phyloP scores from a whole-genome alignment of 2,888 invertebrate genomes.

The Latheticus oryzae region DNA sequence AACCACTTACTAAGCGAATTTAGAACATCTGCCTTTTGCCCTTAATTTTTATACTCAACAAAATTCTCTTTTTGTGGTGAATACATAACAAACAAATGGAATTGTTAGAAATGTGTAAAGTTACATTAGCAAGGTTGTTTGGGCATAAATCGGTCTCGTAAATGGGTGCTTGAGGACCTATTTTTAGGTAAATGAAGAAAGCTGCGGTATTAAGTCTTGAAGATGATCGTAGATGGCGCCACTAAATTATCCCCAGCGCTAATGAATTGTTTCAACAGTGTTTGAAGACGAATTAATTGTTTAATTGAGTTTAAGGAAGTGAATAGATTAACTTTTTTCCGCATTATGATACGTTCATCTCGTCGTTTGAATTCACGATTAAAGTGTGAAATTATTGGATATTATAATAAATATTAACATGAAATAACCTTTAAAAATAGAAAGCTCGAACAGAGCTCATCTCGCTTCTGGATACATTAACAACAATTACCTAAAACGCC shows the following conservation, averaged over 20 bases:
- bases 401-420: constrained; percentile 45
- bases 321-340: no score
- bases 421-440: constrained; percentile 59
- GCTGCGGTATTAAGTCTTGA: constrained; percentile 23
- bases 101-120: constrained; percentile 1
- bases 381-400: constrained; percentile 14
- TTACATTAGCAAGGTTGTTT: constrained; percentile 1
- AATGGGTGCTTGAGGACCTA: constrained; percentile 18
- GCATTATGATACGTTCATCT: no score
- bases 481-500: constrained; percentile 48
- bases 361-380: no score
- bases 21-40: constrained; percentile 21
- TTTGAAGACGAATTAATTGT: constrained; percentile 6
- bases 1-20: constrained; percentile 13
- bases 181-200: constrained; percentile 26
- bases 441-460: constrained; percentile 53
- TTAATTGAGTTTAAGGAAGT: no score
- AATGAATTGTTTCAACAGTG: constrained; percentile 28
- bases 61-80: no score
- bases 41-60: constrained; percentile 17
- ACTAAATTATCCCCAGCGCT: constrained; percentile 11
- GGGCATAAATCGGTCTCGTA: constrained; percentile 5
- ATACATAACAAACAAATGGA: no score
- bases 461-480: constrained; percentile 43
- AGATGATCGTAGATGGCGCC: constrained; percentile 20